These are phyloP conservation scores for Heliangelus exortis DNA, from an alignment of 2,797 vertebrate species.

Conservation along the genomic window DNA sequence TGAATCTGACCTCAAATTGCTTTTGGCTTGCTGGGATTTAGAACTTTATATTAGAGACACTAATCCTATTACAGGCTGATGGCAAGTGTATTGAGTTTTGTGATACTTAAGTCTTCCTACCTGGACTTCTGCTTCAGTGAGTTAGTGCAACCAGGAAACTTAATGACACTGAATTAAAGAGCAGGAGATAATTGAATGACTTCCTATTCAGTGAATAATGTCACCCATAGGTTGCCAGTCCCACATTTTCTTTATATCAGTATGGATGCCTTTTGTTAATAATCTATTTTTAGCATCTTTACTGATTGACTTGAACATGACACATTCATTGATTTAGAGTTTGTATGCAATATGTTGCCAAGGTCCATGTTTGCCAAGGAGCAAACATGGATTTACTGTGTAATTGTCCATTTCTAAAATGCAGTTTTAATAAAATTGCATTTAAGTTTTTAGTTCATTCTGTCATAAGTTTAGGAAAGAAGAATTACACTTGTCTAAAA, in stretches of 20 bases:
- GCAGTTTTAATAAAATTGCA: not conserved
- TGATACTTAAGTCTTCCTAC: not conserved
- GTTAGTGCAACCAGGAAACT: not conserved
- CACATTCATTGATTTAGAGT: not conserved
- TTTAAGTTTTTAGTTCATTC: rapidly evolving
- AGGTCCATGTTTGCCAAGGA: not conserved
- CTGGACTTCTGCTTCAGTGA: not conserved
- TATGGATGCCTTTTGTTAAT: not conserved
- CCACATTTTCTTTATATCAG: not conserved
- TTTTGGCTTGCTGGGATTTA: not conserved
- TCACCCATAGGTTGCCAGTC: not conserved
- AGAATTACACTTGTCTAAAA: not conserved
- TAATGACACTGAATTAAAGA: not conserved
- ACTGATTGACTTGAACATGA: rapidly evolving
- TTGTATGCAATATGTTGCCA: rapidly evolving
- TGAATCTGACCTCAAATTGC: not conserved
- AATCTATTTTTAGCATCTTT: not conserved
- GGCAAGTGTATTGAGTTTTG: not conserved
- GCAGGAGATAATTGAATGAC: not conserved
- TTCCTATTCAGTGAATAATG: too few species aligned
- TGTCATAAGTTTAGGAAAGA: not conserved
- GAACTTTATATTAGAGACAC: not conserved
- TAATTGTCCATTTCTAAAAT: not conserved
- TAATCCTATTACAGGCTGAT: not conserved
- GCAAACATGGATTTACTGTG: not conserved